These are phyloP conservation scores for Gymnoscelis rufifasciata DNA, from an alignment of 2,888 invertebrate species.

Conservation along the genomic window DNA sequence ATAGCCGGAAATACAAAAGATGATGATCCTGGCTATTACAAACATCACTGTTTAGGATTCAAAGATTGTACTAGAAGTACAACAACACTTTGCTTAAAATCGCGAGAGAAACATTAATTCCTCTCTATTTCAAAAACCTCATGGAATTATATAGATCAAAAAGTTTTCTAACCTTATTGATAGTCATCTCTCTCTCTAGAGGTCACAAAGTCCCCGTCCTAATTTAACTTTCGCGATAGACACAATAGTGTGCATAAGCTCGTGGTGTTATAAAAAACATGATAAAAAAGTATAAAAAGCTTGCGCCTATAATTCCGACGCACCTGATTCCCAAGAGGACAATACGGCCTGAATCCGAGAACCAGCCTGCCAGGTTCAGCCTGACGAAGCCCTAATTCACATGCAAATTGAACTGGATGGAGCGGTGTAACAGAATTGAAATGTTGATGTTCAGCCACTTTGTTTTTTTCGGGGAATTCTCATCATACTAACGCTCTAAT, in stretches of 20 bases:
- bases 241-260: background rate
- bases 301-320: conserved; percentile 1
- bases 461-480: conserved; percentile 13
- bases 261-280: background rate
- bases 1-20: too few relatives aligned
- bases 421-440: conserved; percentile 21
- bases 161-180: too few relatives aligned
- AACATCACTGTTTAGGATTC: too few relatives aligned
- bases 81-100: too few relatives aligned
- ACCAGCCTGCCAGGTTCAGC: conserved; percentile 11
- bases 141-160: too few relatives aligned
- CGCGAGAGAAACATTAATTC: too few relatives aligned
- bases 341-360: conserved; percentile 19
- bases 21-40: too few relatives aligned
- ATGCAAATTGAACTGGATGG: conserved; percentile 24
- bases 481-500: conserved; percentile 16
- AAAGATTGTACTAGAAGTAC: too few relatives aligned
- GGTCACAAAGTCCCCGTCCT: too few relatives aligned
- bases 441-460: conserved; percentile 20
- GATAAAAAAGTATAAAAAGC: background rate
- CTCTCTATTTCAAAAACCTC: too few relatives aligned
- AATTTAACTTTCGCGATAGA: too few relatives aligned
- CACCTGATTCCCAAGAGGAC: conserved; percentile 17
- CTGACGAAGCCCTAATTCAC: conserved; percentile 17
- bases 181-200: too few relatives aligned